Evolutionary conservation across 2,888 invertebrate genomes (phyloP).

Genomic region (Drosophila macrospina): DNA sequence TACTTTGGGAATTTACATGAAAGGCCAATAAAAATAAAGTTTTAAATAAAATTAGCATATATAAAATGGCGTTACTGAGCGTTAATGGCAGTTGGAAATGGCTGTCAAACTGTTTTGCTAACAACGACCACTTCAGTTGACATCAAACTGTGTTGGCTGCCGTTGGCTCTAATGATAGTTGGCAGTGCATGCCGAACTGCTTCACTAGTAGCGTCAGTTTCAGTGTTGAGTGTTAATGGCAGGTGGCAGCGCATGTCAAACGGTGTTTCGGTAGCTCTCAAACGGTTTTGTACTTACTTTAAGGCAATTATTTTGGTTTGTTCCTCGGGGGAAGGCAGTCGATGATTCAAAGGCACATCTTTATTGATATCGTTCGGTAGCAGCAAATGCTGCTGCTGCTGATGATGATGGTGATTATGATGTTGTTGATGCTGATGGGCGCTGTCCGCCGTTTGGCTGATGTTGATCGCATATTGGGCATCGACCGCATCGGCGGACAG

Average conservation of each 20-base stretch:
- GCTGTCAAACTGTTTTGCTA: conserved; percentile 1
- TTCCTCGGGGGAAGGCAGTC: conserved; percentile 94
- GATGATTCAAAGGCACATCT: conserved; percentile 91
- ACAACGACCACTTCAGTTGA: background rate
- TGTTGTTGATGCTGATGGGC: conserved; percentile 55
- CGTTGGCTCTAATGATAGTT: background rate
- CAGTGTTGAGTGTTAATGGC: too few relatives aligned
- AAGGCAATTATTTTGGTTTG: conserved; percentile 93
- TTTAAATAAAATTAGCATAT: conserved; percentile 62
- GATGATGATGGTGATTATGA: conserved; percentile 53
- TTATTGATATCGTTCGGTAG: conserved; percentile 85
- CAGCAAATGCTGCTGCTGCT: conserved; percentile 68
- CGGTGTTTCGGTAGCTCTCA: background rate
- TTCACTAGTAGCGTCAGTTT: too few relatives aligned
- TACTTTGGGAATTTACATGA: conserved; percentile 66
- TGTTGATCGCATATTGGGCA: conserved; percentile 82
- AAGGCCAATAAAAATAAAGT: conserved; percentile 65
- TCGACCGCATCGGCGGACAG: conserved; percentile 84
- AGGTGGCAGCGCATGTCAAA: conserved; percentile 7
- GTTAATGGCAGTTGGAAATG: conserved; percentile 14
- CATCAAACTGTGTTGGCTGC: background rate
- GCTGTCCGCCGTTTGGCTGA: conserved; percentile 81
- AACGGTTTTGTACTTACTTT: conserved; percentile 87
- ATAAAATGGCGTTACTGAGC: conserved; percentile 13
- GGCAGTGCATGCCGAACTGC: too few relatives aligned